Evolutionary conservation across 2,113 vertebrate species (phyloP), one percentile per base, ranked within the genome.

Genomic region (Cinclus cinclus): DNA sequence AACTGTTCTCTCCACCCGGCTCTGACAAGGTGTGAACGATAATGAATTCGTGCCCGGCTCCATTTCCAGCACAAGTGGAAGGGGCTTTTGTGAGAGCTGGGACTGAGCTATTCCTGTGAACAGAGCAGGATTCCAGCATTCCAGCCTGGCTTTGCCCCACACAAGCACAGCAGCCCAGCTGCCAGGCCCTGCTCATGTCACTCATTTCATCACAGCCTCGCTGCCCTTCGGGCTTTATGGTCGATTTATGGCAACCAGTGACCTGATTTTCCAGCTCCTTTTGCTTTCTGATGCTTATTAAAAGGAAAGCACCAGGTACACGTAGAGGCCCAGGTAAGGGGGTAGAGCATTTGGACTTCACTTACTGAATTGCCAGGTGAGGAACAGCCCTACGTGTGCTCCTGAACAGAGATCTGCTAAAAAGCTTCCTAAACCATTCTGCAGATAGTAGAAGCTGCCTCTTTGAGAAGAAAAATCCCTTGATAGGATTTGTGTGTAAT

Each of bases 401-500:
- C 22, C 79, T 53, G 19, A 21, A 21, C 41, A 9, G 2, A 10
- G 60, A 37, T 49, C 75, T 89, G 62, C 70, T 85, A 33, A 77
- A 85, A 75, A 42, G 31, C 89, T 39, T 79, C 41, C 70, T 23
- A 50, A 92, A 42, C 14, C 52, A 2, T 27, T 27, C 39, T 71
- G 79, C 73, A 70, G 63, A 3, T 5, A 41, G 6, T 55, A 52
- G 30, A 75, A 35, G 56, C 79, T 53, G 53, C 90, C 64, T 70
- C 90, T 68, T 30, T 1, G 79, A 90, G 65, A 35, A 16, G 62
- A 95, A 92, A 96, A 95, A 95, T 90, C 90, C 85, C 94, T 78
- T 93, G 92, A 86, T 89, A 94, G 94, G 94, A 96, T 96, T 97
- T 94, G 63, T 44, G 90, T 71, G 85, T 80, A 96, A 97, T 97